These are phyloP conservation scores for Biston stratarius DNA, from an alignment of 2,888 invertebrate species.

Conservation along the genomic window DNA sequence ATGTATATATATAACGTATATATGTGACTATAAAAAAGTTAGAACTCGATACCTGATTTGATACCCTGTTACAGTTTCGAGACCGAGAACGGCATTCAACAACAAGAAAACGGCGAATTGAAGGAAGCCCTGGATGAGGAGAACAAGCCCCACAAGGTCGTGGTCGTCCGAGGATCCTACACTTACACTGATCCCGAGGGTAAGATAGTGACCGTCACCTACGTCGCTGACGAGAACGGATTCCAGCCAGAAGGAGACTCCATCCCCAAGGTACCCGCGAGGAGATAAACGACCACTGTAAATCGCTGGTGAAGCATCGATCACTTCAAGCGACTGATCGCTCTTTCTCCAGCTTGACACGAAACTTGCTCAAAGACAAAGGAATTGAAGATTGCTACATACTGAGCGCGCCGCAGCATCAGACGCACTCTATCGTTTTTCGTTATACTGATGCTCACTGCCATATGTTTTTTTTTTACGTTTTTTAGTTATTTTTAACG, in stretches of 20 bases:
- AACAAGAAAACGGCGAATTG: conserved; percentile 82
- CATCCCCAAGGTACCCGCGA: conserved; percentile 81
- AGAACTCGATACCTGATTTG: conserved; percentile 16
- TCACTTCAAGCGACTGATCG: conserved; percentile 32
- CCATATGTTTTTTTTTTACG: conserved; percentile 65
- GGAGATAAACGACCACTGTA: conserved; percentile 50
- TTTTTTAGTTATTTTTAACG: conserved; percentile 63
- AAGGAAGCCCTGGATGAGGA: conserved; percentile 82
- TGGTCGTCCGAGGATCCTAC: conserved; percentile 87
- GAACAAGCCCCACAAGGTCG: conserved; percentile 83
- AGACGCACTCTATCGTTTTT: conserved; percentile 41
- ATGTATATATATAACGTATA: no score
- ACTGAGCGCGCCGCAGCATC: conserved; percentile 31
- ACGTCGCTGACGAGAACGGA: conserved; percentile 88
- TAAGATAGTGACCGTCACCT: conserved; percentile 79
- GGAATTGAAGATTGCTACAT: conserved; percentile 15
- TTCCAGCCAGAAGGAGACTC: conserved; percentile 88
- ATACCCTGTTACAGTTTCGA: conserved; percentile 8
- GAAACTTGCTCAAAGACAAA: not conserved
- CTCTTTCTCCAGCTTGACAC: conserved; percentile 21
- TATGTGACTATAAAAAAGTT: not conserved
- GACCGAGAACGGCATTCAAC: conserved; percentile 68
- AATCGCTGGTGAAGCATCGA: conserved; percentile 35
- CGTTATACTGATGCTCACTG: conserved; percentile 62
- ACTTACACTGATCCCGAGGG: conserved; percentile 86